Conservation (phyloP, 2,888 invertebrate species). For the Unio pictorum region DNA sequence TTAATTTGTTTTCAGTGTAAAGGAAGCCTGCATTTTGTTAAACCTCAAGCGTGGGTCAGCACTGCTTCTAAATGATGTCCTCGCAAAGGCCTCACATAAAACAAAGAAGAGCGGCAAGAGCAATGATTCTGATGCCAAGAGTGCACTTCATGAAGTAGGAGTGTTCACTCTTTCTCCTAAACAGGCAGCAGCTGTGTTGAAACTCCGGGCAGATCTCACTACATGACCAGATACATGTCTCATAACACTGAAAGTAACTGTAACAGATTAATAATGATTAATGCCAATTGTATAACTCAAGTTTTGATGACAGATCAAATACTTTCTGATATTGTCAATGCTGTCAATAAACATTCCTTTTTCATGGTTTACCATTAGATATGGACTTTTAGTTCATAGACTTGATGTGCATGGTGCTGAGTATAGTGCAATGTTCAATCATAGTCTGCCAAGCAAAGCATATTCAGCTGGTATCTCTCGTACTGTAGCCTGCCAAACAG, state of each 20-base stretch:
- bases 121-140: conserved; percentile 48
- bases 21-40: conserved; percentile 82
- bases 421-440: no score
- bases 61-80: conserved; percentile 80
- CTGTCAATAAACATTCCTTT: no score
- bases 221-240: conserved; percentile 6
- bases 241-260: background rate
- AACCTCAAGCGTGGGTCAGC: conserved; percentile 86
- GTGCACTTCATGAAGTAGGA: conserved; percentile 65
- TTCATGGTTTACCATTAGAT: no score
- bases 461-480: no score
- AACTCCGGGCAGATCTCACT: conserved; percentile 39
- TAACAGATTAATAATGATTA: no score
- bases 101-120: conserved; percentile 17
- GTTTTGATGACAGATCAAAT: no score
- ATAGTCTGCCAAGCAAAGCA: no score
- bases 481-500: no score
- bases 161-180: conserved; percentile 61
- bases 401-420: no score
- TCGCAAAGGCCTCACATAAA: conserved; percentile 67
- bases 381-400: no score
- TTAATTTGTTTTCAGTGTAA: conserved; percentile 54
- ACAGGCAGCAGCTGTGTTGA: conserved; percentile 39
- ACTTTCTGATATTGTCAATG: no score
- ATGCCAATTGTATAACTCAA: no score